Conservation (phyloP, 2,888 invertebrate species). For the Morinoia aosen region DNA sequence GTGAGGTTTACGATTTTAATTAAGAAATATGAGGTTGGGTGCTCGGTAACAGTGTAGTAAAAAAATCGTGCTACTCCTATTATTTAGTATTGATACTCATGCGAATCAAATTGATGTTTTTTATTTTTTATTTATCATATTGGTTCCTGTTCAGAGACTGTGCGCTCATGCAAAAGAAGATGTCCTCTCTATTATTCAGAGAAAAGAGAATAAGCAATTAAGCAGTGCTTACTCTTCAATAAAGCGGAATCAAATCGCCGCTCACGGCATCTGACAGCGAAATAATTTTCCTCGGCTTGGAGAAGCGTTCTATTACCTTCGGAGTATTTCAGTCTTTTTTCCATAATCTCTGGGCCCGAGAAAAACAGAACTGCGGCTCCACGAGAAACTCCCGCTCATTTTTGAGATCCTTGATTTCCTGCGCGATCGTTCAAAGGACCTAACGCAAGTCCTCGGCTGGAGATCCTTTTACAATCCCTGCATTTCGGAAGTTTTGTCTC, state of each 20-base stretch:
- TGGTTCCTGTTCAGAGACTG: too few relatives aligned
- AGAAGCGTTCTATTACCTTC: background rate
- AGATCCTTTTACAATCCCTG: background rate
- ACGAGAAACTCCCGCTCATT: background rate
- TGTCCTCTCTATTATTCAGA: too few relatives aligned
- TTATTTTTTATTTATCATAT: too few relatives aligned
- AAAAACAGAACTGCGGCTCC: background rate
- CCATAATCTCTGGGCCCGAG: background rate
- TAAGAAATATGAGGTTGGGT: too few relatives aligned
- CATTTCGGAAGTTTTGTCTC: background rate
- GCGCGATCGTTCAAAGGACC: constrained; percentile 2
- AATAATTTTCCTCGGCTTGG: background rate
- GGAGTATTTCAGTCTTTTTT: background rate
- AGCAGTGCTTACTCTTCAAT: background rate
- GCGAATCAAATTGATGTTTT: too few relatives aligned
- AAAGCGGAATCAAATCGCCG: too few relatives aligned
- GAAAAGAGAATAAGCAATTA: too few relatives aligned
- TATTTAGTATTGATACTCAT: too few relatives aligned
- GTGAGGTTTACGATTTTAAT: too few relatives aligned
- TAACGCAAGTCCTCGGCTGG: background rate
- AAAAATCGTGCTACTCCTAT: too few relatives aligned
- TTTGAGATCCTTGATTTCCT: constrained; percentile 4
- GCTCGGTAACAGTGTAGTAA: too few relatives aligned
- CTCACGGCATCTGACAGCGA: background rate
- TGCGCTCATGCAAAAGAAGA: too few relatives aligned